These are phyloP conservation scores for Odocoileus virginianus DNA, from an alignment of 2,113 vertebrate genomes.

Conservation along the genomic window DNA sequence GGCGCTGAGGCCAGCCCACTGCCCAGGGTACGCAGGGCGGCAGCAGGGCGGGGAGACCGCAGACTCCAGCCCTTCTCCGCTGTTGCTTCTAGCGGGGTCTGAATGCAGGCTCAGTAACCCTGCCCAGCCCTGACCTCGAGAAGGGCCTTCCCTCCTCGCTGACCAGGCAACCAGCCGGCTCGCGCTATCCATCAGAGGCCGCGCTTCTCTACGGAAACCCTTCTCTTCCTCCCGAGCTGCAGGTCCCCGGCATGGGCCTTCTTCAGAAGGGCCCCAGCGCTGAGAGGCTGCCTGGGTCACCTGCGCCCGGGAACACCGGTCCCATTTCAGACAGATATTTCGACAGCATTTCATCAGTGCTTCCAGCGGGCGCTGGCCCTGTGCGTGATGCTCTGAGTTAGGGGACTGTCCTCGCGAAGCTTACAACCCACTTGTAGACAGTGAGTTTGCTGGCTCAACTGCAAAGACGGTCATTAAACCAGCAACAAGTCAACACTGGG, in stretches of 20 bases:
- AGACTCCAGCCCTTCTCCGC: not conserved
- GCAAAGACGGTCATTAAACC: not conserved
- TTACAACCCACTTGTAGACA: not conserved
- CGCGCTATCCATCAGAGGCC: not conserved
- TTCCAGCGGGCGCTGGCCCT: not conserved
- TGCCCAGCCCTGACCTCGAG: not conserved
- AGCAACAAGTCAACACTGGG: not conserved
- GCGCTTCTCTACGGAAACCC: not conserved
- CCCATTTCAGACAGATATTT: not conserved
- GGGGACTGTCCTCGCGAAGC: not conserved
- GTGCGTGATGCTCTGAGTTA: not conserved
- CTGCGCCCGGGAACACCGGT: not conserved
- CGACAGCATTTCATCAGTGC: not conserved
- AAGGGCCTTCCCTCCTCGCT: not conserved
- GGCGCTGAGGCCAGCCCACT: not conserved
- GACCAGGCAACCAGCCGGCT: not conserved
- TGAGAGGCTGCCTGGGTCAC: not conserved
- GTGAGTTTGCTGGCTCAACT: not conserved
- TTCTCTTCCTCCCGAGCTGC: not conserved
- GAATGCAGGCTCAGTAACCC: not conserved
- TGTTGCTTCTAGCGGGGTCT: not conserved
- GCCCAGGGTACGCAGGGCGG: not conserved
- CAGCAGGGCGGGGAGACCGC: not conserved
- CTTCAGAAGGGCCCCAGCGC: not conserved
- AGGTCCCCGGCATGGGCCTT: fast-evolving